Conservation (phyloP, 2,888 invertebrate genomes). For the Ormyrus thymus region DNA sequence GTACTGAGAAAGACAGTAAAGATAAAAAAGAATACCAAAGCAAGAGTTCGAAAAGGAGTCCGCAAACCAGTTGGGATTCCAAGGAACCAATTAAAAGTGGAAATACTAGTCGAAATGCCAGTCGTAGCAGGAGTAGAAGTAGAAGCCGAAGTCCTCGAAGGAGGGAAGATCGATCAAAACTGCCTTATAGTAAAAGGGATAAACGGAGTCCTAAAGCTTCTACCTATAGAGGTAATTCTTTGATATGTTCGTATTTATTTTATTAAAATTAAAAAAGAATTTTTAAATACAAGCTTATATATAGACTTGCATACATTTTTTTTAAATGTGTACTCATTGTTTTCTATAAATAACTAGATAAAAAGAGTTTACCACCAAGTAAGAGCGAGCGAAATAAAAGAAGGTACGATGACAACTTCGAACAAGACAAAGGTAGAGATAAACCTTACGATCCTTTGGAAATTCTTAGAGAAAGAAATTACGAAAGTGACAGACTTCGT, state of each 20-base stretch:
- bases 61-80: conserved; percentile 48
- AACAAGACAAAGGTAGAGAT: conserved; percentile 62
- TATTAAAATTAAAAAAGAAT: neutral
- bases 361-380: conserved; percentile 43
- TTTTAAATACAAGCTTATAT: no score
- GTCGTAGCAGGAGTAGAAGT: conserved; percentile 69
- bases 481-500: conserved; percentile 47
- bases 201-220: conserved; percentile 65
- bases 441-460: conserved; percentile 69
- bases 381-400: conserved; percentile 64
- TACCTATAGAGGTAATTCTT: conserved; percentile 40
- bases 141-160: conserved; percentile 68
- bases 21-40: conserved; percentile 57
- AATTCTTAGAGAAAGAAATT: conserved; percentile 67
- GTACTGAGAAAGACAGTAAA: conserved; percentile 59
- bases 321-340: neutral
- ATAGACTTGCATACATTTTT: no score
- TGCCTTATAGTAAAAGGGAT: conserved; percentile 63
- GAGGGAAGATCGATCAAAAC: conserved; percentile 61
- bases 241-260: conserved; percentile 13
- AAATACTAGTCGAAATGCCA: conserved; percentile 59
- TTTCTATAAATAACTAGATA: conserved; percentile 32
- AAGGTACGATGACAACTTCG: conserved; percentile 60
- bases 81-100: conserved; percentile 45
- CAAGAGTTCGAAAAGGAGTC: conserved; percentile 43